Evolutionary conservation across 2,113 vertebrate species (phyloP).

Genomic region (Puntigrus tetrazona): DNA sequence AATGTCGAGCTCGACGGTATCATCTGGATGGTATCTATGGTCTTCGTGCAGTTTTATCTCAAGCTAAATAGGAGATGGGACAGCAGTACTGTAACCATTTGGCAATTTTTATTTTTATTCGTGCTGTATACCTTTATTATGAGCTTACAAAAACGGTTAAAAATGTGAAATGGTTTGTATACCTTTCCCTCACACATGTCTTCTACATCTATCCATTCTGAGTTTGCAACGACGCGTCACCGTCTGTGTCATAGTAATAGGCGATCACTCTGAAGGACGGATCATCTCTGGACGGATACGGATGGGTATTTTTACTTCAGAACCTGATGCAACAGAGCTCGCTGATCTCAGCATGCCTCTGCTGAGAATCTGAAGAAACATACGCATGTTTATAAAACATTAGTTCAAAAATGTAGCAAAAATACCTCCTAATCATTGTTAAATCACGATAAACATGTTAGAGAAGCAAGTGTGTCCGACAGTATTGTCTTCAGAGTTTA

Average conservation of each 20-base stretch:
- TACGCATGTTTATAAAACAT: background rate
- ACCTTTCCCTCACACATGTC: slow-evolving; percentile 77
- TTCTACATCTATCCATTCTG: slow-evolving; percentile 77
- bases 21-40: slow-evolving; percentile 6
- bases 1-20: slow-evolving; percentile 14
- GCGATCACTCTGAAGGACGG: slow-evolving; percentile 80
- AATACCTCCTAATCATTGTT: background rate
- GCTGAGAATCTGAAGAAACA: slow-evolving; percentile 65
- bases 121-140: background rate
- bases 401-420: background rate
- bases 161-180: background rate
- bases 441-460: background rate
- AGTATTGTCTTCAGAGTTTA: background rate
- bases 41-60: background rate
- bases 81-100: background rate
- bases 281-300: slow-evolving; percentile 68
- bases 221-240: slow-evolving; percentile 79
- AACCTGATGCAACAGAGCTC: background rate
- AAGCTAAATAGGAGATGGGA: slow-evolving; percentile 7
- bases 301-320: background rate
- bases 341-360: slow-evolving; percentile 48
- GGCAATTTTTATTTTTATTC: background rate
- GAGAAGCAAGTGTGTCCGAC: background rate
- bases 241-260: slow-evolving; percentile 71
- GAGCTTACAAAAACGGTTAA: background rate